Evolutionary conservation across 2,888 invertebrate species (phyloP).

Genomic region (Drosophila colorata): DNA sequence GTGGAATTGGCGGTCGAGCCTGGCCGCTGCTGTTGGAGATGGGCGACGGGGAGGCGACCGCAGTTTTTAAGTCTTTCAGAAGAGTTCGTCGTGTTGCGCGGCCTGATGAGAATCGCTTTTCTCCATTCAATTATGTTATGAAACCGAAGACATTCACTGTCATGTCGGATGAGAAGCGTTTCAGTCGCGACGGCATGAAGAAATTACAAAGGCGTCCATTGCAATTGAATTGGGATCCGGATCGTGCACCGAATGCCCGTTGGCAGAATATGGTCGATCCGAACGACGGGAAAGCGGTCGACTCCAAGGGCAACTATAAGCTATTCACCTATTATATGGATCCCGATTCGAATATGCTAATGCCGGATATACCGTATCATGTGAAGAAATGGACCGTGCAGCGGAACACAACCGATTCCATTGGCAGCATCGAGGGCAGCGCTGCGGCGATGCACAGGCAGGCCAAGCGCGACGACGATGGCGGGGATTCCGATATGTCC

Average conservation of each 20-base stretch:
- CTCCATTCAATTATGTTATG: not conserved
- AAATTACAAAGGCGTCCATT: too few relatives aligned
- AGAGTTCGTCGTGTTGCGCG: too few relatives aligned
- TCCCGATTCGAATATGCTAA: not conserved
- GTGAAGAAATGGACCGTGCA: not conserved
- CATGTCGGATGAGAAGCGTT: not conserved
- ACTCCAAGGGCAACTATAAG: not conserved
- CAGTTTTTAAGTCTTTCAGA: too few relatives aligned
- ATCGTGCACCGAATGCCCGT: too few relatives aligned
- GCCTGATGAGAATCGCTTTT: not conserved
- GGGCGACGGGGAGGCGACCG: too few relatives aligned
- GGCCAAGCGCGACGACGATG: not conserved
- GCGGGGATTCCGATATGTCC: not conserved
- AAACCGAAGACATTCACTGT: not conserved
- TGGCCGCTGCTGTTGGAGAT: not conserved
- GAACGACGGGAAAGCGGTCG: not conserved
- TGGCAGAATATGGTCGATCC: not conserved
- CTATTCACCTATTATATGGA: constrained; percentile 1
- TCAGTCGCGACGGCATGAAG: not conserved
- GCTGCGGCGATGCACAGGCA: not conserved
- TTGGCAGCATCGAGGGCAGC: not conserved
- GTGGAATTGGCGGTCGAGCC: not conserved
- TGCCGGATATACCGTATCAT: not conserved
- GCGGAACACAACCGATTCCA: not conserved
- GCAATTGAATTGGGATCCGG: too few relatives aligned